Evolutionary conservation across 1,140 invertebrate species (phyloP), one percentile per base, ranked within the genome.

Genomic region (Brachionus rotundiformis): DNA sequence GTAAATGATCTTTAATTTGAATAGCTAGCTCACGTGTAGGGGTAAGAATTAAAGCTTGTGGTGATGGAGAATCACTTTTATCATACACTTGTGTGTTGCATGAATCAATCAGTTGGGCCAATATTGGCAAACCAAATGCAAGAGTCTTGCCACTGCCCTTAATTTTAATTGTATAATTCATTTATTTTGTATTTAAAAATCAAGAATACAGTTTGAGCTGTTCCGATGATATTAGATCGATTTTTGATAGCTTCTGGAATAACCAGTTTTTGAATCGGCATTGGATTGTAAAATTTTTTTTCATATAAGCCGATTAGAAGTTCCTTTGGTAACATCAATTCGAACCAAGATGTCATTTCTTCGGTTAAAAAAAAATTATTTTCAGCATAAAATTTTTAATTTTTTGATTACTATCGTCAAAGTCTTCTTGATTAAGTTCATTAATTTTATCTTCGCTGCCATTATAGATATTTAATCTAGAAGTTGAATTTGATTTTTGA

Each of bases 11-110:
- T 47, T 91, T 92, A n/a, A 91, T 90, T 90, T 96, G 94, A 29
- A 96, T 94, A 80, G 95, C 95, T 83, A 99, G 89, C 89, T 99
- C 97, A 89, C 97, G 90, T 0, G 97, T 99, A 1, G 97, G 97
- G 6, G 98, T 95, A 1, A 99, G 88, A 16, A 98, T 93, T 10
- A 98, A 89, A 8, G 98, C 76, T 33, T 54, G 47, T 16, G 54
- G 33, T 47, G 31, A 29, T 36, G 31, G 47, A 11, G 16, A 36
- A 33, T 73, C 39, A 31, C 44, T 44, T 11, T 65, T 16, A n/a
- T 39, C 95, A 88, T 0, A 94, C 95, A 73, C 91, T 90, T 87
- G 81, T 86, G 86, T 86, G 10, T 84, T 79, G 86, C 86, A 1
- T 89, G 88, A 83, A 19, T 89, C 92, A 93, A 98, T 3, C 98